Evolutionary conservation across 1,140 invertebrate genomes (phyloP), one percentile per base, ranked within the genome.

Genomic region (Epicauta chinensis): DNA sequence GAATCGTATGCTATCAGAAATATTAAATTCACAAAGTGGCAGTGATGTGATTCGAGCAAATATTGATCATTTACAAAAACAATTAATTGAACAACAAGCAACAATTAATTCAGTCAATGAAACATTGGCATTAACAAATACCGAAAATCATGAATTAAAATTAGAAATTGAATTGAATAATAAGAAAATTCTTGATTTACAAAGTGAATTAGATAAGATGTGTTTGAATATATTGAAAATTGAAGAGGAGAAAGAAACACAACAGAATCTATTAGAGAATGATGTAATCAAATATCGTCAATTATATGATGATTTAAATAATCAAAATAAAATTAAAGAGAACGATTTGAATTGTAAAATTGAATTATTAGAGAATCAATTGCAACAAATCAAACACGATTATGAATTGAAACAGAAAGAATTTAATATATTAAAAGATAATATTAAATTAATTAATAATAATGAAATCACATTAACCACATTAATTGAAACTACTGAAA

Each of bases 1-100:
- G 16, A 81, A 83, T 61, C 72, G 75, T 64, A 82, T 82, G 75
- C 63, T 86, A 11, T 73, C 78, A 2, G 82, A 86, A 64, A 73
- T 83, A 52, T 69, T 86, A 16, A 76, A 69, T 43, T 74, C 75
- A 13, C 70, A 73, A 36, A 79, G 72, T 51, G 77, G 77, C 12
- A 77, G 80, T 66, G 80, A 82, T 59, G 76, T 75, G 1, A 64
- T 83, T 11, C 74, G 77, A 45, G 75, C 76, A 53, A 81, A 77
- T 12, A 74, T 82, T 0, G 80, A 82, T 56, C 76, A 81, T 60
- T 67, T 83, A 53, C 80, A 83, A 61, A 70, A 70, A 41, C 77
- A 80, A 61, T 58, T 83, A 6, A 74, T 80, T 42, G 77, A 78
- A 56, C 81, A 82, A 54, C 79, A 82, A 66, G 62, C 71, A 13